These are phyloP conservation scores for Drosophila suzukii DNA, from an alignment of 1,140 invertebrate genomes.

Conservation along the genomic window DNA sequence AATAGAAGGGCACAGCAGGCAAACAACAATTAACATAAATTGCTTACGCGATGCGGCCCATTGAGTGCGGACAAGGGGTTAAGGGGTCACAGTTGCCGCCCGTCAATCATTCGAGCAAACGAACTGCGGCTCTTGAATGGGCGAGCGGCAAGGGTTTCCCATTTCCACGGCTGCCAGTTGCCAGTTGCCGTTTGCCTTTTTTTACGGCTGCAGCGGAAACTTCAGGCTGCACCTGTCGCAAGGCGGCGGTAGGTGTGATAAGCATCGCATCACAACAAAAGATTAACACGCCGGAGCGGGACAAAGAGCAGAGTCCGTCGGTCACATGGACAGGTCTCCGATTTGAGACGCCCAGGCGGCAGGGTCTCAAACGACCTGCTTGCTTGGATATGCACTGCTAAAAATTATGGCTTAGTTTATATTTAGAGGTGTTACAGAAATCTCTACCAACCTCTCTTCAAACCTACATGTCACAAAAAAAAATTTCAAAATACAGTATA, in stretches of 20 bases:
- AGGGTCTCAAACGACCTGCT: conserved; percentile 6
- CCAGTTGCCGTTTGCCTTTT: conserved; percentile 8
- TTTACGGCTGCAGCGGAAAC: conserved; percentile 25
- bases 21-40: conserved; percentile 72
- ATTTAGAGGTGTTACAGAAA: too few species aligned
- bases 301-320: conserved; percentile 21
- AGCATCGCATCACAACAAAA: conserved; percentile 70
- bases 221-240: conserved; percentile 61
- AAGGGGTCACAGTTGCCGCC: conserved; percentile 33
- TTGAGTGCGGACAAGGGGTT: conserved; percentile 61
- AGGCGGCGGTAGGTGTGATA: conserved; percentile 53
- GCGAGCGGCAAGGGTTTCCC: conserved; percentile 20
- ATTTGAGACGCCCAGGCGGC: conserved; percentile 31
- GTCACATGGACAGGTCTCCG: conserved; percentile 24
- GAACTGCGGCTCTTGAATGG: conserved; percentile 60
- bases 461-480: not conserved
- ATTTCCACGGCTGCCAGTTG: conserved; percentile 26
- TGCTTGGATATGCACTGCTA: conserved; percentile 32
- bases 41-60: conserved; percentile 62
- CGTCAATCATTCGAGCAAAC: conserved; percentile 68
- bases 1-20: conserved; percentile 12
- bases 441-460: too few species aligned
- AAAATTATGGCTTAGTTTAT: not conserved
- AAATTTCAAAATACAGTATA: not conserved
- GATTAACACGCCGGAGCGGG: conserved; percentile 64